Evolutionary conservation across 1,140 invertebrate species (phyloP), one percentile per base, ranked within the genome.

Genomic region (Tigriopus japonicus): DNA sequence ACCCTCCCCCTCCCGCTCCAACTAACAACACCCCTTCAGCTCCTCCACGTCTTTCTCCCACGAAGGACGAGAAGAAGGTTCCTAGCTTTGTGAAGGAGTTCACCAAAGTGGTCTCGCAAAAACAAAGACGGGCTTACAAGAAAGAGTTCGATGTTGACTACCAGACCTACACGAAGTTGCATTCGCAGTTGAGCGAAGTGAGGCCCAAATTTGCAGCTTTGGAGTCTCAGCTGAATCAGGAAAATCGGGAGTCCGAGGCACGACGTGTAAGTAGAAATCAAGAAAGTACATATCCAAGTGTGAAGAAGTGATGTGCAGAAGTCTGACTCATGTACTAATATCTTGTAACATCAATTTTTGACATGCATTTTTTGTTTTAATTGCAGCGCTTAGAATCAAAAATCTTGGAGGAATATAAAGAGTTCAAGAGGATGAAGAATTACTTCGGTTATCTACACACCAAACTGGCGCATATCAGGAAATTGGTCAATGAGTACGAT

Each of bases 401-500:
- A 35, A 35, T 35, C 28, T 9, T 5, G 3, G 28, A 35, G 28
- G 28, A 35, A 35, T 35, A 35, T 35, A 35, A 35, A 9, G 28
- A 35, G 28, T 35, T 35, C 28, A 35, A 35, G 28, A 35, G 19
- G 5, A 42, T 45, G 9, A 55, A 28, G 42, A 42, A 42, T 12
- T 21, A 60, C 10, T 60, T 60, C 42, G 17, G 51, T 2, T 60
- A 60, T 42, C 42, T 60, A 5, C 58, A 60, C 23, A 28, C 45
- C 14, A 60, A 60, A 42, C 17, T 60, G 12, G 58, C 58, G 2
- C 43, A 51, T 21, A 52, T 60, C 58, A 52, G 28, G 15, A 52
- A 60, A n/a, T 28, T 60, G 14, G 42, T 60, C 42, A 42, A 60
- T 23, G 58, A 60, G 13, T 60, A 53, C 28, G 58, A 60, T 51